These are phyloP conservation scores for Chloromyia formosa DNA, from an alignment of 2,888 invertebrate genomes.

Conservation along the genomic window DNA sequence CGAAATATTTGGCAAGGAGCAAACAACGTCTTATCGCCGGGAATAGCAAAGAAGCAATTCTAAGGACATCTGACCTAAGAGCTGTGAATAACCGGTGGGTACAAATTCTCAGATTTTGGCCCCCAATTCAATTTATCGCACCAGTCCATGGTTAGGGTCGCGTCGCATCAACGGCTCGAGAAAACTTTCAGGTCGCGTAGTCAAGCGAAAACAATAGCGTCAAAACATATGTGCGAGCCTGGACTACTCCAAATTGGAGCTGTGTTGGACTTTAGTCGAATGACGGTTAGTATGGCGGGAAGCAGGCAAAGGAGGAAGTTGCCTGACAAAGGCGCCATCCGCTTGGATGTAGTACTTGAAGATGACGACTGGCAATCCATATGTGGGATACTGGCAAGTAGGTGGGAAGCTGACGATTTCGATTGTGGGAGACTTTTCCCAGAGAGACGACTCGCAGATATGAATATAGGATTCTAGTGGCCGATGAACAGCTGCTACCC, in stretches of 20 bases:
- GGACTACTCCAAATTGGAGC: constrained; percentile 10
- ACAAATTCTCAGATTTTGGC: not conserved
- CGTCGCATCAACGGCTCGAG: not conserved
- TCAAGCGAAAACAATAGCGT: not conserved
- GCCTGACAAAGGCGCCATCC: not conserved
- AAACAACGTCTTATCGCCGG: constrained; percentile 1
- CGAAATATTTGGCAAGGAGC: not conserved
- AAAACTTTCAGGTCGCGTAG: constrained; percentile 27
- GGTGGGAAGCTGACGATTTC: constrained; percentile 4
- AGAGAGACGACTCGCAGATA: not conserved
- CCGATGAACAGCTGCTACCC: constrained; percentile 27
- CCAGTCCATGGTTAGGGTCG: not conserved
- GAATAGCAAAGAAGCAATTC: not conserved
- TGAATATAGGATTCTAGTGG: not conserved
- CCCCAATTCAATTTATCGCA: constrained; percentile 22
- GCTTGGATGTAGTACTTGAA: not conserved
- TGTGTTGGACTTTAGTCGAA: not conserved
- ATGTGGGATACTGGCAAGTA: not conserved
- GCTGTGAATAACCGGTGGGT: not conserved
- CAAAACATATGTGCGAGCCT: constrained; percentile 26
- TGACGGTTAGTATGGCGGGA: not conserved
- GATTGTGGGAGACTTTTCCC: not conserved
- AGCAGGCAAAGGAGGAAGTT: not conserved
- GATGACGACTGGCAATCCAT: not conserved
- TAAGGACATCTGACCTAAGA: constrained; percentile 1